phyloP scores from a whole-genome alignment of 2,797 vertebrate genomes.

The Parauchenoglanis ngamensis region DNA sequence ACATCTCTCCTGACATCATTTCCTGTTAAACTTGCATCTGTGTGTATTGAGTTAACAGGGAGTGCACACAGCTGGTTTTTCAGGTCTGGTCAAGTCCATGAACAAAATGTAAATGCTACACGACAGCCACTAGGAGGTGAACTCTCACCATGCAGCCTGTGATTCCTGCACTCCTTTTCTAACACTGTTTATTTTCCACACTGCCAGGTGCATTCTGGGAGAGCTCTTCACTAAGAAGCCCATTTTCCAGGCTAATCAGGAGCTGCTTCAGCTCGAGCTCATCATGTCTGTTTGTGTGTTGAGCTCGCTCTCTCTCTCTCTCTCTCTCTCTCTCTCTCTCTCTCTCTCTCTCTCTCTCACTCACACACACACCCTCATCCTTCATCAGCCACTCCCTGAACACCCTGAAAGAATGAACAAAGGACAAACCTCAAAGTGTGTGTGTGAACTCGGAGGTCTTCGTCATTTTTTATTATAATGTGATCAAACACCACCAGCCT shows the following conservation, averaged over 20 bases:
- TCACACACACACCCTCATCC: not conserved
- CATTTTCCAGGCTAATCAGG: constrained; percentile 99
- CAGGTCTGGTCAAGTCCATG: not conserved
- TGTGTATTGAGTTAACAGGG: too few relatives aligned
- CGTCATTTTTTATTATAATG: too few relatives aligned
- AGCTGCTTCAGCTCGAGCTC: constrained; percentile 95
- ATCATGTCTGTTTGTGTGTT: constrained; percentile 81
- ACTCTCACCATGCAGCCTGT: not conserved
- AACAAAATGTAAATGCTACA: not conserved
- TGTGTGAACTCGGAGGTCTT: too few relatives aligned
- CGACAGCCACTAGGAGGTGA: not conserved
- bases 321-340: too few relatives aligned
- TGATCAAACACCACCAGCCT: too few relatives aligned
- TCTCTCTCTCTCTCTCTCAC: too few relatives aligned
- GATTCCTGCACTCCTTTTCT: not conserved
- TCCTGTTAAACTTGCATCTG: too few relatives aligned
- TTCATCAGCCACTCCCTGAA: too few relatives aligned
- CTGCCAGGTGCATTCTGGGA: constrained; percentile 90
- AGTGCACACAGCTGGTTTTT: too few relatives aligned
- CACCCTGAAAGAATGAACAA: too few relatives aligned
- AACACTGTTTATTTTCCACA: not conserved
- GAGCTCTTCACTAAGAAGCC: constrained; percentile 98
- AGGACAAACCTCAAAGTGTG: too few relatives aligned
- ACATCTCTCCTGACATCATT: too few relatives aligned
- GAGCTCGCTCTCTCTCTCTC: not conserved